A percentile compares a stretch with the other conserved stretches of the same genome.
Conservation (phyloP, 2,888 invertebrate genomes). For the Clusia tigrina region DNA sequence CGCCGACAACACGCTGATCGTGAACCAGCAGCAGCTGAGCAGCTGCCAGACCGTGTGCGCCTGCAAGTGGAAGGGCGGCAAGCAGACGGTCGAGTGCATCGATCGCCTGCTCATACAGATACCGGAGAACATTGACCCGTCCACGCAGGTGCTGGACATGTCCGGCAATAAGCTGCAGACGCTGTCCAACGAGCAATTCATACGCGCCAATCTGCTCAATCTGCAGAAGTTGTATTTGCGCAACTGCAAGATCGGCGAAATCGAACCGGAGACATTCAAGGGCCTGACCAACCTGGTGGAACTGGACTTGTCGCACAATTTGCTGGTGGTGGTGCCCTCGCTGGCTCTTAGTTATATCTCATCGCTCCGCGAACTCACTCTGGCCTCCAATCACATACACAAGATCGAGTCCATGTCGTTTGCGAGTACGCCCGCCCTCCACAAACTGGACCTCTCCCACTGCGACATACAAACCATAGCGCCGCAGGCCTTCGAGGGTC, state of each 20-base stretch:
- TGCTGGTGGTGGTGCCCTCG: slow-evolving; percentile 81
- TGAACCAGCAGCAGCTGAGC: slow-evolving; percentile 53
- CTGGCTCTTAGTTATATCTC: slow-evolving; percentile 81
- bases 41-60: slow-evolving; percentile 76
- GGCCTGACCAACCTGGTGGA: slow-evolving; percentile 90
- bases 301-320: slow-evolving; percentile 85
- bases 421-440: slow-evolving; percentile 76
- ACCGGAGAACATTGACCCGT: slow-evolving; percentile 85
- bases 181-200: slow-evolving; percentile 83
- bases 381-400: slow-evolving; percentile 83
- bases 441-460: slow-evolving; percentile 83
- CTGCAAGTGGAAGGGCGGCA: slow-evolving; percentile 95
- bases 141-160: slow-evolving; percentile 90
- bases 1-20: slow-evolving; percentile 41
- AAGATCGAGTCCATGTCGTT: slow-evolving; percentile 81
- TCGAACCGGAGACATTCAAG: slow-evolving; percentile 83
- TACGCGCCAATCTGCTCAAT: slow-evolving; percentile 81
- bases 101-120: slow-evolving; percentile 83
- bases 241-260: slow-evolving; percentile 84
- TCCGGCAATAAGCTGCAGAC: slow-evolving; percentile 87
- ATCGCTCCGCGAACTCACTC: slow-evolving; percentile 80
- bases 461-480: slow-evolving; percentile 83
- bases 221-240: slow-evolving; percentile 86
- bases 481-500: slow-evolving; percentile 78
- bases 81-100: slow-evolving; percentile 90